Evolutionary conservation across 2,797 vertebrate genomes (phyloP), one percentile per base, ranked within the genome.

Genomic region (Microcaecilia unicolor): DNA sequence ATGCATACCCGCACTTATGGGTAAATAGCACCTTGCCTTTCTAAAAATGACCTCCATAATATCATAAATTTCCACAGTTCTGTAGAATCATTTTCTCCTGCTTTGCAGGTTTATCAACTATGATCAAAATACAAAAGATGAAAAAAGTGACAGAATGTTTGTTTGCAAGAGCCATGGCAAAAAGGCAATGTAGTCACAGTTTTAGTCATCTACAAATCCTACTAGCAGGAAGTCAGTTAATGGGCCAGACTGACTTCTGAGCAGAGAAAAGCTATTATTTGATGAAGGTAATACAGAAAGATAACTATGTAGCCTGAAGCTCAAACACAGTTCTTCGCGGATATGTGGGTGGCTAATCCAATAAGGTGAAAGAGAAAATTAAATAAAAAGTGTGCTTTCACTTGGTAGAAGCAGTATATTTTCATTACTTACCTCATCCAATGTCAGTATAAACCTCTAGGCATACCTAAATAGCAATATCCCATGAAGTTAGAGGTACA

Each of bases 381-480:
- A 67, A 68, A 74, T 73, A 69, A 72, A 54, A 72, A 37, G 50
- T 57, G 46, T 55, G 25, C 42, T 64, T 61, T 42, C 37, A 22
- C 21, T 46, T 22, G 13, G 17, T 51, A 60, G 68, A 64, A 61
- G 37, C 35, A 53, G 52, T 56, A 67, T 77, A 77, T 69, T n/a
- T n/a, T 28, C 38, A 46, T 31, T 58, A 41, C 24, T 58, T 50
- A n/a, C 36, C 52, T 47, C 24, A 44, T 41, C 51, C 41, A 49
- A 28, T 64, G 65, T 64, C 58, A 67, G 47, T 34, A 34, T 31
- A 45, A 56, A 52, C 64, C 66, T 74, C 34, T 37, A 56, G 65
- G 60, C 54, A 31, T 42, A 16, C n/a, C 34, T 49, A 20, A 74
- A 72, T 68, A 61, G 41, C 34, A 44, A 72, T 72, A 65, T 64